phyloP scores from a whole-genome alignment of 2,797 vertebrate species.

The Cygnus olor region DNA sequence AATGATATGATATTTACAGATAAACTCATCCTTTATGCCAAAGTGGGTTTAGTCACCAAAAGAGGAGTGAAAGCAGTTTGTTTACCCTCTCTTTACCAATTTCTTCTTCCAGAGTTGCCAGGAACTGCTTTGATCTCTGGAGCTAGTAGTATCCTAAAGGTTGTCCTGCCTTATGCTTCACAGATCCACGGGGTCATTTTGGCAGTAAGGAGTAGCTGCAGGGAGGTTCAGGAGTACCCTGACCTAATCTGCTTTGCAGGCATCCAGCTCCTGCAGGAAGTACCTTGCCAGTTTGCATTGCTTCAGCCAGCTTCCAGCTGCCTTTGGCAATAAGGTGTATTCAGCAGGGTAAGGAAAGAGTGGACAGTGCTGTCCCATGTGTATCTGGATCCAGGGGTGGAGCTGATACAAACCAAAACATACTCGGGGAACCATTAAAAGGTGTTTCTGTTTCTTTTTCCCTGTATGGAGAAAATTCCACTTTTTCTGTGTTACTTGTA shows the following conservation, averaged over 20 bases:
- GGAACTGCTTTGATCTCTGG: background rate
- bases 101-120: background rate
- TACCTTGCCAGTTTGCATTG: rapidly evolving
- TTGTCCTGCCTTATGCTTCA: background rate
- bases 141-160: background rate
- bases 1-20: background rate
- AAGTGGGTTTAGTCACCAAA: background rate
- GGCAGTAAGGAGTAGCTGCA: background rate
- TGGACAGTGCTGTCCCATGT: background rate
- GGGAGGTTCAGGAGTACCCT: background rate
- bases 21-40: background rate
- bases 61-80: background rate
- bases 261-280: background rate
- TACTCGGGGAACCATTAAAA: background rate
- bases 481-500: background rate
- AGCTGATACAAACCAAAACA: background rate
- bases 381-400: background rate
- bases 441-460: background rate
- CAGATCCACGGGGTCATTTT: background rate
- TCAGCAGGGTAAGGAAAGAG: background rate
- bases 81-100: background rate
- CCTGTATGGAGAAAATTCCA: background rate
- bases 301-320: background rate
- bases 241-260: background rate
- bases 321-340: background rate